Conservation (phyloP, 1,140 invertebrate species). For the Archegozetes longisetosus region DNA sequence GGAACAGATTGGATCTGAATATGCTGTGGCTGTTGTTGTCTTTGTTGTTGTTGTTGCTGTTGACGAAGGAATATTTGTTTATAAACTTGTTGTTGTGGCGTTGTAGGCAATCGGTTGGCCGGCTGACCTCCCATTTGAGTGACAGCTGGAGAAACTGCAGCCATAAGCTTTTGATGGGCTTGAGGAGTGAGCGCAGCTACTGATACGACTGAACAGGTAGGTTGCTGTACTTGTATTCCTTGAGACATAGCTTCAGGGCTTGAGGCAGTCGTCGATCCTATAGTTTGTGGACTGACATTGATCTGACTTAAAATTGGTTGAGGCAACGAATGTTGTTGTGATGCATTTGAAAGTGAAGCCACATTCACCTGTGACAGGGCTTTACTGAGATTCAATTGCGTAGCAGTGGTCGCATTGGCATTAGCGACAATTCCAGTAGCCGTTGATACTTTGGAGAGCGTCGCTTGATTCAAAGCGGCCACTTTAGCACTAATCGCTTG, state of each 20-base stretch:
- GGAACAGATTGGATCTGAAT: background rate
- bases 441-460: background rate
- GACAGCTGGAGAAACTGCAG: constrained; percentile 7
- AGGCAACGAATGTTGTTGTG: background rate
- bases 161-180: constrained; percentile 11
- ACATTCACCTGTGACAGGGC: background rate
- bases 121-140: background rate
- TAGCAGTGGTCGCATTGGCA: background rate
- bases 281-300: background rate
- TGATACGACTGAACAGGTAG: background rate
- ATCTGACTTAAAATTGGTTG: background rate
- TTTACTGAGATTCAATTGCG: background rate
- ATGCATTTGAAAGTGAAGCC: too few relatives aligned
- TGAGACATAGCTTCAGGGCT: background rate
- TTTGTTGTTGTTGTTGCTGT: constrained; percentile 1
- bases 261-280: background rate
- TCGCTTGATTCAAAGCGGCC: background rate
- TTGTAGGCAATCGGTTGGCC: too few relatives aligned
- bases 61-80: background rate
- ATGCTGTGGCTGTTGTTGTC: background rate
- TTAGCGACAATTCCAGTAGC: background rate
- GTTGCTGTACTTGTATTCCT: background rate
- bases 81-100: background rate
- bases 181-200: constrained; percentile 17
- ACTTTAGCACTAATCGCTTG: background rate